phyloP scores from a whole-genome alignment of 2,888 invertebrate genomes.

The Patella pellucida region DNA sequence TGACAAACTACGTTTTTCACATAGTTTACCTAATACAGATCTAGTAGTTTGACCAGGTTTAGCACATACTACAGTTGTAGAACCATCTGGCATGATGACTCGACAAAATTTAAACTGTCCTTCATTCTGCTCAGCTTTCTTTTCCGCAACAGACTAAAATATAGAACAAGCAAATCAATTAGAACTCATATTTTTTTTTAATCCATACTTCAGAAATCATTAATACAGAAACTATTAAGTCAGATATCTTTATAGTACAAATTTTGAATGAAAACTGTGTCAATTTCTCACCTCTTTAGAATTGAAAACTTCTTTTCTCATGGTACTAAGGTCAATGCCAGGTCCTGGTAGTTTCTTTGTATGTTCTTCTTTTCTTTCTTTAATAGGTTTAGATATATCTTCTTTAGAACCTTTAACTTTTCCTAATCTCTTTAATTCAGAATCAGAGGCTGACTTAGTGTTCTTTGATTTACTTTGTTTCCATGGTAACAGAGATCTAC shows the following conservation, averaged over 20 bases:
- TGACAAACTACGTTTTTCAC: constrained; percentile 85
- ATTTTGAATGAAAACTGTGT: too few species aligned
- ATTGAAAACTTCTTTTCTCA: constrained; percentile 54
- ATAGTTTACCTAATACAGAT: constrained; percentile 83
- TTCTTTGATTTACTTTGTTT: constrained; percentile 68
- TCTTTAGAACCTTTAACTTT: constrained; percentile 13
- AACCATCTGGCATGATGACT: constrained; percentile 90
- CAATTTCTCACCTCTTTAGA: constrained; percentile 34
- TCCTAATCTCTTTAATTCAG: constrained; percentile 37
- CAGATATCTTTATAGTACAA: too few species aligned
- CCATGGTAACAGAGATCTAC: constrained; percentile 92
- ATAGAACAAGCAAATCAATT: not conserved
- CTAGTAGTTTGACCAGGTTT: constrained; percentile 82
- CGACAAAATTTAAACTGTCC: constrained; percentile 54
- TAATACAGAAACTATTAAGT: too few species aligned
- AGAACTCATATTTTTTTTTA: too few species aligned
- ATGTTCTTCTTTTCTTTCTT: constrained; percentile 12
- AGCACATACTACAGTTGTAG: constrained; percentile 91
- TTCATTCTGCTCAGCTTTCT: constrained; percentile 18
- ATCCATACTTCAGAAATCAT: too few species aligned
- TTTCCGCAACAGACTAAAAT: constrained; percentile 15
- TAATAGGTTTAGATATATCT: not conserved
- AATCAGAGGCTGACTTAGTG: constrained; percentile 40
- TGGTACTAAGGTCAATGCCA: constrained; percentile 54
- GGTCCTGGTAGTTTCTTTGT: constrained; percentile 41